Evolutionary conservation across 2,797 vertebrate genomes (phyloP).

Genomic region (Coregonus ussuriensis): DNA sequence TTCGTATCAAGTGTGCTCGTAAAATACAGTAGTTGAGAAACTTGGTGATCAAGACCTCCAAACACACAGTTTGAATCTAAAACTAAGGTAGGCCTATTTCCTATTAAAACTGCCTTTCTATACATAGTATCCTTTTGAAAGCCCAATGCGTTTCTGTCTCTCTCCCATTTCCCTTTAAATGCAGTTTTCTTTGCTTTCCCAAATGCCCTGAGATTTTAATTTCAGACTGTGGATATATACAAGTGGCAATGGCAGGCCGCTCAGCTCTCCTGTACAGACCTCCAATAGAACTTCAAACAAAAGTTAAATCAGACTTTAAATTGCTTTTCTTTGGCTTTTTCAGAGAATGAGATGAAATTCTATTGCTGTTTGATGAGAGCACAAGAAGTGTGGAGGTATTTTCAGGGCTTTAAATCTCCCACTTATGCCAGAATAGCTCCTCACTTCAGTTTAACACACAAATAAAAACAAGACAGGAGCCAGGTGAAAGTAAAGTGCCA

Average conservation of each 20-base stretch:
- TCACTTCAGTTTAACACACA: not conserved
- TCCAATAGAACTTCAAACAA: conserved; percentile 12
- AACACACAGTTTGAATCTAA: not conserved
- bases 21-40: not conserved
- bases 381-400: not conserved
- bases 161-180: not conserved
- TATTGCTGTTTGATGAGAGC: conserved; percentile 5
- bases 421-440: not conserved
- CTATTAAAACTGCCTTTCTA: not conserved
- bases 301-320: conserved; percentile 20
- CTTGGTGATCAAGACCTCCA: not conserved
- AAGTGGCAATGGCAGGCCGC: not conserved
- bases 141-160: conserved; percentile 8
- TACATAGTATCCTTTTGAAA: not conserved
- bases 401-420: not conserved
- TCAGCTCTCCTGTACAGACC: conserved; percentile 11
- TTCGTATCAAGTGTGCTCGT: conserved; percentile 2
- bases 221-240: conserved; percentile 3
- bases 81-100: not conserved
- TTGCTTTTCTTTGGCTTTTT: conserved; percentile 17
- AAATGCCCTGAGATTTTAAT: conserved; percentile 8
- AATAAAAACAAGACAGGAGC: not conserved
- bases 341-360: not conserved
- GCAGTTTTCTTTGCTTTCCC: conserved; percentile 9
- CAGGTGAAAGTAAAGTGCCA: conserved; percentile 2